Conservation (phyloP, 2,797 vertebrate genomes). For the Mallotus villosus region DNA sequence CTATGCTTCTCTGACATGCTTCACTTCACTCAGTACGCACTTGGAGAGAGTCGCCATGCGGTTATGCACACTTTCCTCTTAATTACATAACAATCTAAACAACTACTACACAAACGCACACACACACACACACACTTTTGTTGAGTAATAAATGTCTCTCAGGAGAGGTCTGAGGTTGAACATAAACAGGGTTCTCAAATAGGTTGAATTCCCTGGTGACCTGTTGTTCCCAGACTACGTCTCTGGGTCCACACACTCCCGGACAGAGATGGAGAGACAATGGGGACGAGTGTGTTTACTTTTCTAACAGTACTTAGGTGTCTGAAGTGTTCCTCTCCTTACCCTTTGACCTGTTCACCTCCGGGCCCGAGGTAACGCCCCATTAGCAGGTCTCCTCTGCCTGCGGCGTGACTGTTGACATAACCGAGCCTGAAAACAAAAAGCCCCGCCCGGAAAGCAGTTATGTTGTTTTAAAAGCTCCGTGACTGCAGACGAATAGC, state of each 20-base stretch:
- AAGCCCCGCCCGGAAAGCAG: not conserved
- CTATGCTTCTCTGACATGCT: constrained; percentile 29
- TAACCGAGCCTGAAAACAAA: constrained; percentile 6
- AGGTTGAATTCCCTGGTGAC: not conserved
- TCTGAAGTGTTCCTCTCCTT: constrained; percentile 15
- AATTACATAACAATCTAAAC: constrained; percentile 59
- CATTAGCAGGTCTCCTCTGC: constrained; percentile 2
- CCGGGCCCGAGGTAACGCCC: not conserved
- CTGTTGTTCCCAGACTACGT: not conserved
- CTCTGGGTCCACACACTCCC: not conserved
- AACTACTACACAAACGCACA: constrained; percentile 19
- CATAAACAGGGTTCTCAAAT: not conserved
- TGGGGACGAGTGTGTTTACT: constrained; percentile 7
- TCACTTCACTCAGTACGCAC: constrained; percentile 40
- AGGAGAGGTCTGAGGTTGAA: not conserved
- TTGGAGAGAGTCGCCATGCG: constrained; percentile 37
- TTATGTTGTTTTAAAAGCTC: not conserved
- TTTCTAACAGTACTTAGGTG: constrained; percentile 7
- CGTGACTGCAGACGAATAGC: not conserved
- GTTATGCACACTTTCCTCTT: constrained; percentile 45
- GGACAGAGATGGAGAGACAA: constrained; percentile 9
- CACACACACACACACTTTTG: constrained; percentile 14
- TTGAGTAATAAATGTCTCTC: constrained; percentile 11
- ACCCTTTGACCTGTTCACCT: not conserved
- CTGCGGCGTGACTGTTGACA: not conserved